These are phyloP conservation scores for Euwallacea similis DNA, from an alignment of 1,140 invertebrate genomes.

Conservation along the genomic window DNA sequence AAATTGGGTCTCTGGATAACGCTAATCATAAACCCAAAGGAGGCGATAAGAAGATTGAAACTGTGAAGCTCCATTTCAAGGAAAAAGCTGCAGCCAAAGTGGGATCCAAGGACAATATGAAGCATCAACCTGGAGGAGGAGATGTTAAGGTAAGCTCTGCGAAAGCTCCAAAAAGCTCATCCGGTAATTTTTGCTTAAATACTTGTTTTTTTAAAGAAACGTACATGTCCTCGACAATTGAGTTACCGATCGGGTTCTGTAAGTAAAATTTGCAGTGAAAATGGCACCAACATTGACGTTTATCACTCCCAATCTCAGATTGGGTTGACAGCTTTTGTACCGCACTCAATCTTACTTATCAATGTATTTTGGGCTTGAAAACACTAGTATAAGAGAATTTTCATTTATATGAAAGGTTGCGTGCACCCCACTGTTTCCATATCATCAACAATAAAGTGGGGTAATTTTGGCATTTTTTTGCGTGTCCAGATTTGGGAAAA, in stretches of 20 bases:
- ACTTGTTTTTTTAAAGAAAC: neutral
- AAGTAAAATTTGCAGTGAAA: neutral
- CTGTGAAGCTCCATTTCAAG: slow-evolving; percentile 87
- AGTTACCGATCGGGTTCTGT: neutral
- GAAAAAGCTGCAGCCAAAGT: slow-evolving; percentile 90
- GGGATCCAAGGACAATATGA: slow-evolving; percentile 89
- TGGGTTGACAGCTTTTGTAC: too few species aligned
- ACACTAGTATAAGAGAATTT: too few species aligned
- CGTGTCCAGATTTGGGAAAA: too few species aligned
- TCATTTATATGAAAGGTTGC: too few species aligned
- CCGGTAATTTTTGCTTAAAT: neutral
- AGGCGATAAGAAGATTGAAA: slow-evolving; percentile 90
- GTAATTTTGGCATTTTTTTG: too few species aligned
- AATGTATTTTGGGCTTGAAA: too few species aligned
- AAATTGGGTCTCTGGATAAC: slow-evolving; percentile 93
- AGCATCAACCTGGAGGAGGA: slow-evolving; percentile 86
- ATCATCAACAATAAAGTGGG: too few species aligned
- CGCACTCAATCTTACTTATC: too few species aligned
- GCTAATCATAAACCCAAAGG: slow-evolving; percentile 89
- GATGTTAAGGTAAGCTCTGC: slow-evolving; percentile 72
- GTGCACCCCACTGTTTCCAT: too few species aligned
- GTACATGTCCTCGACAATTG: neutral
- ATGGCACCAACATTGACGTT: too few species aligned
- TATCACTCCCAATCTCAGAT: too few species aligned
- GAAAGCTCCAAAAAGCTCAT: too few species aligned